phyloP scores from a whole-genome alignment of 2,113 vertebrate species.

The Antennarius striatus region DNA sequence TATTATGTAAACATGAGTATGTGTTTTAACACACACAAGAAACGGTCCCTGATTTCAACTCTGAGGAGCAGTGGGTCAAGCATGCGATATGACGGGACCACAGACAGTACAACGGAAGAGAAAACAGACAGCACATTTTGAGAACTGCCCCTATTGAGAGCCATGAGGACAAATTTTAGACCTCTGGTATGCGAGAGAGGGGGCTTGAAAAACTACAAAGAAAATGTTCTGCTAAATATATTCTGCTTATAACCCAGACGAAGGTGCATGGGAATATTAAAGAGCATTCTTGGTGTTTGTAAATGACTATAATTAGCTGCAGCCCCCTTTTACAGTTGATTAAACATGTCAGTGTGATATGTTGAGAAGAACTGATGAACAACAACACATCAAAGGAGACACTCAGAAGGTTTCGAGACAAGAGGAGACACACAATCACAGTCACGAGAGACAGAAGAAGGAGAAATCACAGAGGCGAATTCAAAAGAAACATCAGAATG shows the following conservation, averaged over 20 bases:
- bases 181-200: neutral
- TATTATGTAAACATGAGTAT: constrained; percentile 18
- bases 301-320: neutral
- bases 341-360: constrained; percentile 26
- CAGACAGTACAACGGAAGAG: constrained; percentile 33
- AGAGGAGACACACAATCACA: constrained; percentile 60
- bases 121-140: constrained; percentile 27
- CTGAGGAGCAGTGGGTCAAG: constrained; percentile 39
- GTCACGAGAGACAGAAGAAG: constrained; percentile 28
- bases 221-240: constrained; percentile 13
- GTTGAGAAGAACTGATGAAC: constrained; percentile 62
- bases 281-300: constrained; percentile 4
- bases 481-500: constrained; percentile 23
- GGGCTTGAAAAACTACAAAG: neutral
- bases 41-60: constrained; percentile 15
- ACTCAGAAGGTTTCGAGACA: constrained; percentile 71
- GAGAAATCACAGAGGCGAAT: constrained; percentile 20
- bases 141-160: constrained; percentile 21
- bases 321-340: constrained; percentile 22
- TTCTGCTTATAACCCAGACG: constrained; percentile 37
- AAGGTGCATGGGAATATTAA: constrained; percentile 23
- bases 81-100: constrained; percentile 52
- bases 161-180: constrained; percentile 5
- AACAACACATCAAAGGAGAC: constrained; percentile 79
- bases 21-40: constrained; percentile 49